Base-by-base conservation (phyloP, 92 coral and sea anemone genomes). In the Porites divaricata region DNA sequence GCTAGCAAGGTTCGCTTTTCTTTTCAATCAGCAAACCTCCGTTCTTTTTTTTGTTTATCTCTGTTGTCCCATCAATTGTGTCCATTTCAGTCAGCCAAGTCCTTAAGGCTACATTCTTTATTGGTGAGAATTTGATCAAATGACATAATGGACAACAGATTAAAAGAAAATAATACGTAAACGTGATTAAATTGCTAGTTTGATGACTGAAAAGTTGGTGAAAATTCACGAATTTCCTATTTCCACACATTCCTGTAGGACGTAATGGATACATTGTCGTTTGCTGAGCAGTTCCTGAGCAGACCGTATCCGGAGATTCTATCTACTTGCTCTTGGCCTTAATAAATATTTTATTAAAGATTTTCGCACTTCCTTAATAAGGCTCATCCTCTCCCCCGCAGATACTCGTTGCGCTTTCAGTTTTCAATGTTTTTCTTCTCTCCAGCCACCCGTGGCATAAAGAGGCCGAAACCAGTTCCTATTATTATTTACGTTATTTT, bases 11-110 rank as follows among this genome's bases (percentile, higher is more conserved):
- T 17, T 72, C 23, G 15, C 62, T 41, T 16, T 56, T 56, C 67
- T 54, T 80, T 35, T 57, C 68, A 8, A 68, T 50, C 76, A 23
- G 50, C 23, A 16, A 56, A 63, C 13, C 85, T 80, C 19, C 57
- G 54, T 12, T 49, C 54, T 19, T 51, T 62, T 28, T 35, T 1
- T 49, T 56, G 12, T 48, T 16, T 10, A 21, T 19, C 49, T 9
- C 35, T 26, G 51, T 41, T 23, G 66, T 66, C 9, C 24, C 64
- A n/a, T 65, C 59, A 49, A 24, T 11, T 35, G 56, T 56, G 56
- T 24, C 76, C 68, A 76, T 76, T 45, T 19, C 45, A 41, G 67
- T 77, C 70, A 20, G 56, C 13, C 48, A 28, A 28, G 3, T 17
- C 69, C 56, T n/a, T 25, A n/a, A n/a, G n/a, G n/a, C 41, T 17